These are phyloP conservation scores for Phrynocephalus versicolor DNA, from an alignment of 2,113 vertebrate genomes.

Conservation along the genomic window DNA sequence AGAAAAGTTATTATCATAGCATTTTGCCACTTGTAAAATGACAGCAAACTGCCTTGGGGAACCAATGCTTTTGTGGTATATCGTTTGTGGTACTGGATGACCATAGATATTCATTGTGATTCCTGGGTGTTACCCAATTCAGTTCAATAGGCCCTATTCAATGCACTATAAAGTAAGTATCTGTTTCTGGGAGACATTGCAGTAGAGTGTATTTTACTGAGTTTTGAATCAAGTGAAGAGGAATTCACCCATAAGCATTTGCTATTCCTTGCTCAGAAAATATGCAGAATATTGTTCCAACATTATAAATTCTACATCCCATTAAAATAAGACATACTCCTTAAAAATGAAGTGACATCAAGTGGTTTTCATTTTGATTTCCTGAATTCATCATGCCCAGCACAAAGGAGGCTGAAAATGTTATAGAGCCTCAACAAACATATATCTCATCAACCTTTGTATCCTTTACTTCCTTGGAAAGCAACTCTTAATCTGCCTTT, in stretches of 20 bases:
- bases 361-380: not conserved
- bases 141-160: not conserved
- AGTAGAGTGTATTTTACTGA: not conserved
- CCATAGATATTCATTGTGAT: too few relatives aligned
- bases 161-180: not conserved
- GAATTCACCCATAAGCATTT: not conserved
- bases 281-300: not conserved
- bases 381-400: not conserved
- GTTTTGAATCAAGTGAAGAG: not conserved
- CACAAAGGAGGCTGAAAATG: not conserved
- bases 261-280: not conserved
- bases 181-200: not conserved
- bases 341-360: not conserved
- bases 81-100: not conserved
- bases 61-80: not conserved
- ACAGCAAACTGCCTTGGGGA: too few relatives aligned
- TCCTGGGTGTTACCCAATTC: not conserved
- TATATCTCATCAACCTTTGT: not conserved
- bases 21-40: not conserved
- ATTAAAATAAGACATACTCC: not conserved
- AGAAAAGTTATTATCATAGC: too few relatives aligned
- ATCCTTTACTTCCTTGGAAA: conserved; percentile 60
- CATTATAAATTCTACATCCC: not conserved
- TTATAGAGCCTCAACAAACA: not conserved
- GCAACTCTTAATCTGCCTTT: conserved; percentile 61